phyloP scores from a whole-genome alignment of 2,113 vertebrate species.

The Probosciger aterrimus region DNA sequence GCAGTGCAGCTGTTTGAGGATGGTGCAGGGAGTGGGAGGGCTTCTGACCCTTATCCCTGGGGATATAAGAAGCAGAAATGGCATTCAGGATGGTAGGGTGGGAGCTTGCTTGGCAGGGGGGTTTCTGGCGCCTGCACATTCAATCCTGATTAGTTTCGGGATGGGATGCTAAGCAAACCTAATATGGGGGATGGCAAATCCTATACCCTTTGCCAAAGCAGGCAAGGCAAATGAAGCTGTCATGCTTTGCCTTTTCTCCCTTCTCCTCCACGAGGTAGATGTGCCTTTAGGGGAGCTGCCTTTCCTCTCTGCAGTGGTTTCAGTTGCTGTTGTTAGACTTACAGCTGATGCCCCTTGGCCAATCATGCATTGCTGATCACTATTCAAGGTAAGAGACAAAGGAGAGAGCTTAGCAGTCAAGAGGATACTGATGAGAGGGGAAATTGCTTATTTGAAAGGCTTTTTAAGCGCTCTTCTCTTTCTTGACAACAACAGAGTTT shows the following conservation, averaged over 20 bases:
- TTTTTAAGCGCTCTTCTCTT: constrained; percentile 35
- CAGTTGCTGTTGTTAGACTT: constrained; percentile 39
- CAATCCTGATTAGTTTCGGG: neutral
- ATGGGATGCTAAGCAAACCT: neutral
- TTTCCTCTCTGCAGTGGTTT: neutral
- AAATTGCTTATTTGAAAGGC: constrained; percentile 64
- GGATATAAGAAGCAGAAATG: neutral
- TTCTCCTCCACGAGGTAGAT: neutral
- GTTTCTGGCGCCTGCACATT: neutral
- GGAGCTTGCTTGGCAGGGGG: neutral
- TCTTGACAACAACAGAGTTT: constrained; percentile 53
- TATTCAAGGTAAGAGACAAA: constrained; percentile 68
- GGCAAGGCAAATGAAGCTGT: neutral
- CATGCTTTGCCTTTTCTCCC: neutral
- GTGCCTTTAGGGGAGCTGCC: neutral
- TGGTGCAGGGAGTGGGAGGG: neutral
- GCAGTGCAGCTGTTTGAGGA: neutral
- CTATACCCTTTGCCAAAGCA: neutral
- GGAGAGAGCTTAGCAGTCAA: constrained; percentile 31
- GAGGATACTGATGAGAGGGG: constrained; percentile 51
- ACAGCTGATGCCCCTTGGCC: constrained; percentile 50
- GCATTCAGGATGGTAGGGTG: neutral
- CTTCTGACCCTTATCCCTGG: neutral
- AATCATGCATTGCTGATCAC: constrained; percentile 61
- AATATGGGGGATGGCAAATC: neutral